Conservation (phyloP, 2,113 vertebrate species). For the Prunella himalayana region DNA sequence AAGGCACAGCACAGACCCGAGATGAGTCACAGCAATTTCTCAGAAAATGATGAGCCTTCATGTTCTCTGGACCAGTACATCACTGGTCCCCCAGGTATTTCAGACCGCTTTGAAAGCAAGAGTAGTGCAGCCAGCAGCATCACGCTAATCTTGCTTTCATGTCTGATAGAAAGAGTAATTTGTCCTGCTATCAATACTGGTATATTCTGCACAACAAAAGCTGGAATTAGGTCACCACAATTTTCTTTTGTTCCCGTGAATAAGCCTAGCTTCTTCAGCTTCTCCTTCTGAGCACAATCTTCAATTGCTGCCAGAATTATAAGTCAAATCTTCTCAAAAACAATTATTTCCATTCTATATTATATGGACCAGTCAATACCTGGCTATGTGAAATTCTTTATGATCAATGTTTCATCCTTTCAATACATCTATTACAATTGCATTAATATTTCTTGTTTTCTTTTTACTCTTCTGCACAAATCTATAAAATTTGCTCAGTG, state of each 20-base stretch:
- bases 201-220: conserved; percentile 64
- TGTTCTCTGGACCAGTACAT: neutral
- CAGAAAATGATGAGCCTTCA: neutral
- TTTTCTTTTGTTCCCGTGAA: conserved; percentile 71
- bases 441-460: conserved; percentile 59
- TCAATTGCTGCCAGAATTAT: conserved; percentile 15
- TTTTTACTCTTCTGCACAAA: conserved; percentile 12
- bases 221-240: conserved; percentile 71
- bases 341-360: conserved; percentile 50
- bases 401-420: conserved; percentile 64
- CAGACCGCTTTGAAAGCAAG: neutral
- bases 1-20: rapidly evolving
- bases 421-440: conserved; percentile 48
- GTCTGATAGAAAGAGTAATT: conserved; percentile 63
- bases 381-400: conserved; percentile 22
- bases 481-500: conserved; percentile 28
- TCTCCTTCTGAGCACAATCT: conserved; percentile 41
- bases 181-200: conserved; percentile 63
- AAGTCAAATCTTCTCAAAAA: conserved; percentile 14
- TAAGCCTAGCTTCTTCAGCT: conserved; percentile 36
- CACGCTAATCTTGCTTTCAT: conserved; percentile 45
- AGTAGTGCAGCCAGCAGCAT: neutral
- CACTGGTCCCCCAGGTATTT: neutral
- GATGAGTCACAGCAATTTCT: neutral
- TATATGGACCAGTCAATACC: conserved; percentile 29